These are phyloP conservation scores for Rhincodon typus DNA, from an alignment of 2,797 vertebrate genomes.

Conservation along the genomic window DNA sequence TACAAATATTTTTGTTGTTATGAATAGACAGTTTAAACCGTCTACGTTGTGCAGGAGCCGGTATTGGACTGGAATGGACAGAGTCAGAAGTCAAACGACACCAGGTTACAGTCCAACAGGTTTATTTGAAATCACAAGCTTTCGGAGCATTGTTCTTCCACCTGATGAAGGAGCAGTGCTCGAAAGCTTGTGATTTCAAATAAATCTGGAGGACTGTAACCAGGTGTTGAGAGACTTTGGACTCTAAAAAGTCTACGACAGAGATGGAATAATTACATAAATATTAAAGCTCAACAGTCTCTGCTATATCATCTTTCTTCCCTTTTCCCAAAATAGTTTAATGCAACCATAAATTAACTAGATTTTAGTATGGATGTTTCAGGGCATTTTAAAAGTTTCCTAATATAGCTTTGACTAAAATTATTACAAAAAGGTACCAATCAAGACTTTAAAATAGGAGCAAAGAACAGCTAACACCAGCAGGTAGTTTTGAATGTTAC, in stretches of 20 bases:
- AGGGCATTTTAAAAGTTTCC: not conserved
- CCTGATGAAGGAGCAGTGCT: too few relatives aligned
- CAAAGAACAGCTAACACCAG: not conserved
- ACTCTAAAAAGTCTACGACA: too few relatives aligned
- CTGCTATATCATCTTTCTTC: not conserved
- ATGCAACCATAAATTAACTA: not conserved
- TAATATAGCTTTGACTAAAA: not conserved
- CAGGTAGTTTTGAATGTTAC: not conserved
- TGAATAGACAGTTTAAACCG: not conserved
- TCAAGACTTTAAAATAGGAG: not conserved
- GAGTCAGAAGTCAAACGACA: too few relatives aligned
- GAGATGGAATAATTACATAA: not conserved
- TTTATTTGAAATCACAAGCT: too few relatives aligned
- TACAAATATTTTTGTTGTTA: not conserved
- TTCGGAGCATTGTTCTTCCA: too few relatives aligned
- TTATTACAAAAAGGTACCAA: not conserved
- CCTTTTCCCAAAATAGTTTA: not conserved
- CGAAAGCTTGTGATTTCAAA: too few relatives aligned
- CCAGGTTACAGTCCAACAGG: too few relatives aligned
- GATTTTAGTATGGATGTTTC: not conserved
- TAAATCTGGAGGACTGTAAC: too few relatives aligned
- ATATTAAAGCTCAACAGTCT: not conserved
- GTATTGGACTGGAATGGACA: too few relatives aligned
- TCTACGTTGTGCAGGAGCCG: too few relatives aligned
- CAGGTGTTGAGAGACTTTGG: too few relatives aligned